Conservation (phyloP, 2,797 vertebrate species). For the Tiaroga cobitis region DNA sequence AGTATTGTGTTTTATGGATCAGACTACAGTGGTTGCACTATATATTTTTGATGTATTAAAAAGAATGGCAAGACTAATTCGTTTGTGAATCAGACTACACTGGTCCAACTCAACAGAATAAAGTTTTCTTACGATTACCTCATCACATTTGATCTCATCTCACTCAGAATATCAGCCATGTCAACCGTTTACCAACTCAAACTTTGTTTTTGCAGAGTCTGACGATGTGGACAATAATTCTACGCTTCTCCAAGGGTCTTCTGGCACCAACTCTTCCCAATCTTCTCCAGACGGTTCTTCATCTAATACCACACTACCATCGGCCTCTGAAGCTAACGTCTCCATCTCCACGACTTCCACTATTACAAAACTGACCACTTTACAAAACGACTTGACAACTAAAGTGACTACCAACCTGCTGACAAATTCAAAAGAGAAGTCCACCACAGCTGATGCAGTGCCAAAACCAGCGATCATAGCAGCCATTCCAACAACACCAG, state of each 20-base stretch:
- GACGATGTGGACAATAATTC: neutral
- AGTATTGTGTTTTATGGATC: neutral
- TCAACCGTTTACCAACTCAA: neutral
- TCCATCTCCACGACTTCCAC: neutral
- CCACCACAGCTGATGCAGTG: neutral
- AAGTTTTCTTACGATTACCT: neutral
- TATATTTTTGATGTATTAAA: neutral
- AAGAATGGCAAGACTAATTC: neutral
- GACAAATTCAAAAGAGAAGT: neutral
- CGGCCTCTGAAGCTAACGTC: neutral
- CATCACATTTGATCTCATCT: neutral
- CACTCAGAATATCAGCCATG: neutral
- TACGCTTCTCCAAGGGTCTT: neutral
- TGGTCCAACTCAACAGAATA: neutral
- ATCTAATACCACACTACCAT: neutral
- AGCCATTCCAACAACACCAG: neutral
- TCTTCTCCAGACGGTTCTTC: neutral
- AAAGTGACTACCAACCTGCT: neutral
- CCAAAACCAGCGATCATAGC: neutral
- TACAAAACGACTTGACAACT: neutral
- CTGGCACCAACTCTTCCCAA: neutral
- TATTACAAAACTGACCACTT: neutral
- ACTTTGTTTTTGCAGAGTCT: slow-evolving; percentile 24
- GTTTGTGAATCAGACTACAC: neutral
- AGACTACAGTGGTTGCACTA: neutral